Conservation (phyloP, 1,140 invertebrate genomes). For the Caenorhabditis briggsae region DNA sequence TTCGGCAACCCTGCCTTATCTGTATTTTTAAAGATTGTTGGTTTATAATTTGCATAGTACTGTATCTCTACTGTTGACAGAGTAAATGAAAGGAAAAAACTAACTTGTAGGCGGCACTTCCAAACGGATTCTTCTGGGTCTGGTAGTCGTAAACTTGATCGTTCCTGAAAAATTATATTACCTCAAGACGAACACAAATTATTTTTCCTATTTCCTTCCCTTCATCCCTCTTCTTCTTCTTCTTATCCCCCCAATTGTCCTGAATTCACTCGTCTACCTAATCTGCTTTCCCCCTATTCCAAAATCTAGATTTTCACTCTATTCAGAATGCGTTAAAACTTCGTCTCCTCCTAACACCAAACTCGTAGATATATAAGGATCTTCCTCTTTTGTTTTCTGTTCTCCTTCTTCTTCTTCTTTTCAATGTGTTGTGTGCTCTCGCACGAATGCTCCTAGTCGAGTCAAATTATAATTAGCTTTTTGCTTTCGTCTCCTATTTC, state of each 20-base stretch:
- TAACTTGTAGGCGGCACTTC: conserved; percentile 37
- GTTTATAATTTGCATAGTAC: no score
- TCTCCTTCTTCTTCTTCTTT: neutral
- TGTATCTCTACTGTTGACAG: no score
- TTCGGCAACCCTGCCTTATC: no score
- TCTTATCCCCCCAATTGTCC: neutral
- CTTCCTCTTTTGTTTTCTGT: neutral
- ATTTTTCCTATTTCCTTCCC: neutral
- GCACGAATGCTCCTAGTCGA: conserved; percentile 33
- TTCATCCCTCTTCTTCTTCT: neutral
- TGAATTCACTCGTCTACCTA: conserved; percentile 16
- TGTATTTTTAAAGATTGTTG: no score
- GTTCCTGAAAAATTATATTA: conserved; percentile 27
- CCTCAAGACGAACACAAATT: neutral
- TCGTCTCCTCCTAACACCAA: neutral
- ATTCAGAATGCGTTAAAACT: neutral
- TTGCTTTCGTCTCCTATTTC: conserved; percentile 53
- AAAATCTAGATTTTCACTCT: neutral
- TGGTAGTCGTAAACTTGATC: conserved; percentile 47
- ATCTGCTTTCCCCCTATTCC: neutral
- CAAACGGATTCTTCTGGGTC: conserved; percentile 34
- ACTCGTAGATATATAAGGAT: neutral
- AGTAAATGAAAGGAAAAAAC: neutral
- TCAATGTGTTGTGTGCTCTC: conserved; percentile 11
- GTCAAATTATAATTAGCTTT: conserved; percentile 55